Base-by-base conservation (phyloP, 1,140 invertebrate genomes). In the Aphidius gifuensis region DNA sequence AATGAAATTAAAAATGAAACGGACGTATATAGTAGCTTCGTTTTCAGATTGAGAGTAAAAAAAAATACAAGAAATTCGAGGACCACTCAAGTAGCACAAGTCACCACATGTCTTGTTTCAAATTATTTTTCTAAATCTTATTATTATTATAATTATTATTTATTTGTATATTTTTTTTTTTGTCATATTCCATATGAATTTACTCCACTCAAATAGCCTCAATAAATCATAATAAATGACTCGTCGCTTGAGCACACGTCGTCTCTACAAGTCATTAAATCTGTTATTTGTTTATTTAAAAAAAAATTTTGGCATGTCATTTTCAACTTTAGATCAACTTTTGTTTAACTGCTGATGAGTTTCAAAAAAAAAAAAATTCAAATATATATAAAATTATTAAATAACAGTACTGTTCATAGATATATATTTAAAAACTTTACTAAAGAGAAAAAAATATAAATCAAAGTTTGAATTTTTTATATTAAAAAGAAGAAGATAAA, bases 211-310 rank as follows among this genome's bases (percentile, higher is more conserved):
- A 49, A 62, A 69, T 58, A 70, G 72, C 72, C 72, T 72, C 70
- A 71, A 72, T 72, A 72, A 73, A 74, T 74, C 72, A 68, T 67
- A 55, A 69, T 71, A 70, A 74, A 73, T 73, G 70, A 72, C 70
- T 69, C 50, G 32, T 7, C 50, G 23, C 32, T 62, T 65, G 61
- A 64, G 50, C 58, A 40, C 23, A 32, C 50, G 40, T 46, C 56
- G 56, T 53, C 56, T 46, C 58, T 66, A 50, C 54, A 56, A 55
- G 43, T 59, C 58, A 61, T 67, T 65, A 62, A 67, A 67, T 67
- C 66, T 59, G 43, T 65, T 67, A 65, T 67, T 65, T 67, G 66
- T 67, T 67, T 60, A 58, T 61, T 63, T 63, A 61, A 63, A 60
- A 32, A 23, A 32, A 32, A 32, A 32, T 32, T 2, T 32, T 32